phyloP scores from a whole-genome alignment of 2,888 invertebrate species.

The Entomobrya proxima region DNA sequence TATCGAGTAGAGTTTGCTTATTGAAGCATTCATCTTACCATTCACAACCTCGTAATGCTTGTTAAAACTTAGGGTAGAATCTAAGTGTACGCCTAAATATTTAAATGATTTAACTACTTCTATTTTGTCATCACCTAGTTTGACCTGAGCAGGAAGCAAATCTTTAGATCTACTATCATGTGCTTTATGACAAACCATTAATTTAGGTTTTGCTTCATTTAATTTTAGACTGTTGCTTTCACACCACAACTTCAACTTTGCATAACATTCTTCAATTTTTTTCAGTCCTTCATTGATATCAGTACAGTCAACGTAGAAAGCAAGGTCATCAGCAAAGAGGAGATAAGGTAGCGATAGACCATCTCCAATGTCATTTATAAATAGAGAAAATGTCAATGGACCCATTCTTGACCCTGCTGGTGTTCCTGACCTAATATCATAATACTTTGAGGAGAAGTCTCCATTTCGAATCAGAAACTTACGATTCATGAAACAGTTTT shows the following conservation, averaged over 20 bases:
- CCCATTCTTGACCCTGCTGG: slow-evolving; percentile 45
- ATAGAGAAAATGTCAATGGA: slow-evolving; percentile 41
- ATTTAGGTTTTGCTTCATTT: slow-evolving; percentile 45
- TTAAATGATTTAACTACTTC: slow-evolving; percentile 16
- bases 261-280: neutral
- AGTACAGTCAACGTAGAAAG: neutral
- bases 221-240: slow-evolving; percentile 1
- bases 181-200: slow-evolving; percentile 27
- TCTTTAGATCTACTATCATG: neutral
- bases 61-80: slow-evolving; percentile 21
- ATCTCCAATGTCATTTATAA: slow-evolving; percentile 61
- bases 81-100: slow-evolving; percentile 27
- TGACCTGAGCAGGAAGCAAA: neutral
- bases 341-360: neutral
- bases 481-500: slow-evolving; percentile 24
- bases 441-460: neutral
- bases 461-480: slow-evolving; percentile 31
- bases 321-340: slow-evolving; percentile 51
- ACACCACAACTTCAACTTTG: slow-evolving; percentile 1
- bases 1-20: neutral
- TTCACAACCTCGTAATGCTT: neutral
- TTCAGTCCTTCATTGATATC: neutral
- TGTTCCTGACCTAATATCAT: neutral
- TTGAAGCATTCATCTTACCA: slow-evolving; percentile 11
- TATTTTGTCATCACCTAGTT: neutral